A percentile compares a stretch with the other conserved stretches of the same genome.
Evolutionary conservation across 2,888 invertebrate genomes (phyloP).

Genomic region (Geophilus truncorum): DNA sequence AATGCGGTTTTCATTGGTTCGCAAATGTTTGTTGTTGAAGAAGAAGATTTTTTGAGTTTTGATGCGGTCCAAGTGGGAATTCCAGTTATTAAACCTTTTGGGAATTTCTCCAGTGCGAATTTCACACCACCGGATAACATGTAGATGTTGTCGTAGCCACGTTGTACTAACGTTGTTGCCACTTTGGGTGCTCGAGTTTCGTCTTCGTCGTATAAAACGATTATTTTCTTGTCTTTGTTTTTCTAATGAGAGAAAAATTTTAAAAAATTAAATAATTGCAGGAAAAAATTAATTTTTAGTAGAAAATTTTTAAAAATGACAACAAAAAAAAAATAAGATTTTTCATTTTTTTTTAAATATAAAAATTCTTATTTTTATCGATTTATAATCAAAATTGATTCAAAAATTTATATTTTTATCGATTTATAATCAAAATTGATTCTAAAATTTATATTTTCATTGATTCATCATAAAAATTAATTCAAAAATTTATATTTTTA

Average conservation of each 20-base stretch:
- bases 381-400: no score
- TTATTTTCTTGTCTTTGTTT: constrained; percentile 50
- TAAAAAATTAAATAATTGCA: no score
- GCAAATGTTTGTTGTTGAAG: neutral
- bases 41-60: neutral
- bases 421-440: no score
- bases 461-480: no score
- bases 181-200: constrained; percentile 48
- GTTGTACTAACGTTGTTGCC: constrained; percentile 50
- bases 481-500: no score
- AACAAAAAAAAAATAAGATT: neutral
- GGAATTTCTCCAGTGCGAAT: constrained; percentile 6
- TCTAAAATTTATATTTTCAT: no score
- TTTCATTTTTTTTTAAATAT: no score
- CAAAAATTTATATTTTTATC: no score
- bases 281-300: constrained; percentile 44
- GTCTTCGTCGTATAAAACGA: constrained; percentile 52
- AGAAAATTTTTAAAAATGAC: neutral
- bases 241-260: no score
- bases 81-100: neutral
- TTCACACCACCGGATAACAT: constrained; percentile 51
- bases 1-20: neutral
- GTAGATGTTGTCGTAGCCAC: constrained; percentile 53
- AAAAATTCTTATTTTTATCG: no score
- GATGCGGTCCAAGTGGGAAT: neutral